Base-by-base conservation (phyloP, 2,888 invertebrate species). In the Beris morrisii region DNA sequence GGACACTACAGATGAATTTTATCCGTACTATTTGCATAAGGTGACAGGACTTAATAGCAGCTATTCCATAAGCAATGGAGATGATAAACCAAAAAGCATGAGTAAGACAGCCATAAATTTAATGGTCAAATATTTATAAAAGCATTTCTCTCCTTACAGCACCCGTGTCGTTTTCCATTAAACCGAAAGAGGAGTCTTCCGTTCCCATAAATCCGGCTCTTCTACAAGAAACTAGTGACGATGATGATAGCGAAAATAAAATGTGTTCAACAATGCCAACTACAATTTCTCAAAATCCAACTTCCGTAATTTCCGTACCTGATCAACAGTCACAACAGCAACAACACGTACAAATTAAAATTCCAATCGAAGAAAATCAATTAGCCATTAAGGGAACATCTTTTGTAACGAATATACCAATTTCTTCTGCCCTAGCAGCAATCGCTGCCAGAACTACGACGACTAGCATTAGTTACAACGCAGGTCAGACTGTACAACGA, bases 131-230 rank as follows among this genome's bases (percentile, higher is more conserved):
- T 55, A 46, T 53, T 43, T 28, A 56, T 48, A 38, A 13, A 46
- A 44, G 31, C 7, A 45, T 69, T 55, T 46, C 31, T 30, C 45
- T 56, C 52, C n/a, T 77, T 75, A 4, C 78, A 88, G 89, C 85
- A 9, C 88, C 92, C 0, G 92, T 94, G 1, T 90, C 91, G 67
- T 94, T 93, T 78, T 93, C 92, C 0, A 92, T 93, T 50, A 93
- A 93, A 76, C 83, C 88, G 0, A 92, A 92, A 76, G 93, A 91
- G 66, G 87, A 87, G 0, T 87, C 88, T 56, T 81, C 84, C 0
- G 82, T 85, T 2, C 79, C 88, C 2, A 84, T 89, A 4, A 92
- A 89, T 77, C 90, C 89, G 63, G 89, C 91, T 0, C 75, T 93
- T 46, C 90, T 91, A 0, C 84, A 91, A 72, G 92, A 92, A 73